Conservation (phyloP, 2,888 invertebrate genomes). For the Nephrocerus scutellatus region DNA sequence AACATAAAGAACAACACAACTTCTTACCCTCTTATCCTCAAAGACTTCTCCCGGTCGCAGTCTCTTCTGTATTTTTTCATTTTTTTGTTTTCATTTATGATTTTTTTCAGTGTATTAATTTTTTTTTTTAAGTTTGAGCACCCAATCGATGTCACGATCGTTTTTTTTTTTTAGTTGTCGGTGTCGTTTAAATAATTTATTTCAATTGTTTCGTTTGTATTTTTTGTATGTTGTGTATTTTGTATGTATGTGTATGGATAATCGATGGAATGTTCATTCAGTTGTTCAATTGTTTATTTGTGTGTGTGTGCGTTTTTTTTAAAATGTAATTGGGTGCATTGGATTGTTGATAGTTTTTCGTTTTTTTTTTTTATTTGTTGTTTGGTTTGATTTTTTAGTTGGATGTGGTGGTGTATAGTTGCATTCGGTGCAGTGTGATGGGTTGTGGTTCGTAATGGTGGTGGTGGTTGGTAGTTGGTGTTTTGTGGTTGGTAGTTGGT, state of each 20-base stretch:
- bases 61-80: conserved; percentile 47
- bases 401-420: background rate
- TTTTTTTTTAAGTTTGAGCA: conserved; percentile 7
- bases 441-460: conserved; percentile 14
- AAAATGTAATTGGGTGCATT: conserved; percentile 22
- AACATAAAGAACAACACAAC: too few species aligned
- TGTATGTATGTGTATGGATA: too few species aligned
- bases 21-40: conserved; percentile 87
- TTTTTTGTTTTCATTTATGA: conserved; percentile 9
- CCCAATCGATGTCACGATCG: conserved; percentile 6
- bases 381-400: background rate
- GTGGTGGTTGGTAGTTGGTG: conserved; percentile 11
- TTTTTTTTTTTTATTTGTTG: conserved; percentile 13
- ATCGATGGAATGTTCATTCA: too few species aligned
- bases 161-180: conserved; percentile 12
- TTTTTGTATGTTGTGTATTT: too few species aligned
- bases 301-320: conserved; percentile 18
- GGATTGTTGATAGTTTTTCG: conserved; percentile 20
- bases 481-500: conserved; percentile 17
- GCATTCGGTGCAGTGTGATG: conserved; percentile 10
- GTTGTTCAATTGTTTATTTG: conserved; percentile 19
- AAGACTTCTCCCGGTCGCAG: conserved; percentile 90
- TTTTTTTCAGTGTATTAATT: too few species aligned
- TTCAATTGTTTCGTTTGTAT: too few species aligned
- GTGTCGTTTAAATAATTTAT: too few species aligned